Base-by-base conservation (phyloP, 2,797 vertebrate species). In the Coregonus suidteri region DNA sequence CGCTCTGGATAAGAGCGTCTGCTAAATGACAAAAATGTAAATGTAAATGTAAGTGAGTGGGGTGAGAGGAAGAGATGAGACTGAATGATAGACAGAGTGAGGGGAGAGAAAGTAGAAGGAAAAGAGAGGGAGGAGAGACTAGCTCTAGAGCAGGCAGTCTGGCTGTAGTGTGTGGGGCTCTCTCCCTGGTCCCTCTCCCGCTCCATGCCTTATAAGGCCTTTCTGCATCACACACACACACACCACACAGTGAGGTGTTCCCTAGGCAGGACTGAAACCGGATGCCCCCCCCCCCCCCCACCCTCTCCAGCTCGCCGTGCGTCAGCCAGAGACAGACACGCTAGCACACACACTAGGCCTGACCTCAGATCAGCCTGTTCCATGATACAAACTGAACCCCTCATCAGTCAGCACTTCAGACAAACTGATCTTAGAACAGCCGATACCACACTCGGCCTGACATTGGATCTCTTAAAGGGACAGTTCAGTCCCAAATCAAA, bases 141-240 rank as follows among this genome's bases (percentile, higher is more conserved):
- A 13, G 74, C 31, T 14, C 30, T 25, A 15, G 37, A 16, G 47
- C 35, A 31, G 2, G 31, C 47, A 7, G 18, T 6, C 47, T 25
- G 52, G 13, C 59, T 66, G 41, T 51, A 20, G 73, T 64, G 34
- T 64, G 56, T 20, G 18, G 9, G 34, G 35, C 41, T 66, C 74
- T 30, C n/a, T 31, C 70, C 47, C 70, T 52, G 11, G 14, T 66
- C 64, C 18, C 56, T n/a, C 66, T 68, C 66, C 35, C 16, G 13
- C 62, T 59, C 34, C 64, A 77, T 69, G 52, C 79, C 79, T 73
- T 80, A 80, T 76, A 80, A 69, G 75, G 79, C 71, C 13, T 59
- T 76, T 31, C 20, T 70, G 71, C 79, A 80, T 80, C 79, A 77
- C 75, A 76, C 37, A 71, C 25, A 25, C 25, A 76, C 70, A 53